A percentile compares a stretch with the other conserved stretches of the same genome.
These are phyloP conservation scores for Bostrychus sinensis DNA, from an alignment of 2,113 vertebrate genomes.

Conservation along the genomic window DNA sequence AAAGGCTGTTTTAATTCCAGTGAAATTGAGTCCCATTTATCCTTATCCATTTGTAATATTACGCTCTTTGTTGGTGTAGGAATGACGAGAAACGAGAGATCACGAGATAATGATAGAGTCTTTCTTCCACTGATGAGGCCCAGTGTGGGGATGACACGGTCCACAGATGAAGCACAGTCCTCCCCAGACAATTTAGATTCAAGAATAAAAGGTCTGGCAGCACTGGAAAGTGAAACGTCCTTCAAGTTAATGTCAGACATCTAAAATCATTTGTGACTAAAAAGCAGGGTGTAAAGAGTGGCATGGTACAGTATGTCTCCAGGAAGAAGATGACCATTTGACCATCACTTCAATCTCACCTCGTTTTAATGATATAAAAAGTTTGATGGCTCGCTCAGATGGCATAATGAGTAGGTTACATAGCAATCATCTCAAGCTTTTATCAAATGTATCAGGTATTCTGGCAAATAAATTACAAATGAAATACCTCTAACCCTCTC, in stretches of 20 bases:
- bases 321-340: constrained; percentile 43
- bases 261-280: constrained; percentile 65
- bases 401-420: background rate
- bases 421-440: no score
- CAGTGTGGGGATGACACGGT: constrained; percentile 76
- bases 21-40: constrained; percentile 69
- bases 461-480: no score
- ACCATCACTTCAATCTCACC: constrained; percentile 32
- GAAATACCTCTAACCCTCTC: no score
- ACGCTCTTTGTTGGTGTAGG: constrained; percentile 64
- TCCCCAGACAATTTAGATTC: constrained; percentile 66
- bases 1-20: constrained; percentile 55
- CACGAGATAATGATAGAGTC: constrained; percentile 63
- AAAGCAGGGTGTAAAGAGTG: constrained; percentile 55
- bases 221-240: constrained; percentile 53
- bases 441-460: no score
- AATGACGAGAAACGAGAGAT: constrained; percentile 59
- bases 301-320: constrained; percentile 47
- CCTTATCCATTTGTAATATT: constrained; percentile 55
- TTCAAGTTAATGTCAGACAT: constrained; percentile 60
- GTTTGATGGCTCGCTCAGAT: background rate
- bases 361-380: constrained; percentile 16
- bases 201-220: constrained; percentile 59
- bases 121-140: constrained; percentile 75
- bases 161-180: constrained; percentile 74